Evolutionary conservation across 1,140 invertebrate genomes (phyloP), one percentile per base, ranked within the genome.

Genomic region (Panonychus citri): DNA sequence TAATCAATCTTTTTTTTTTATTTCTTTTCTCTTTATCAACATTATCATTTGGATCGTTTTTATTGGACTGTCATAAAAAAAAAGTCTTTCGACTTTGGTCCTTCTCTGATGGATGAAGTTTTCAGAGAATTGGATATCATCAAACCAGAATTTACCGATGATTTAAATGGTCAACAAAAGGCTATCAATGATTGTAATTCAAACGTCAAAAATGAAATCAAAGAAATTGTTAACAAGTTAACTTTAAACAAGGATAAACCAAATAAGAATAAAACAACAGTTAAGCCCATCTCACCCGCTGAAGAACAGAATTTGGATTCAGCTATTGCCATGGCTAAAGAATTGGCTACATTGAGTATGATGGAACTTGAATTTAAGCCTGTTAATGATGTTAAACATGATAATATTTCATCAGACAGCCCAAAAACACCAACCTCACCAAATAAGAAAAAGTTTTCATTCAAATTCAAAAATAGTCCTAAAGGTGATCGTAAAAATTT

Each of bases 271-370:
- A 79, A 84, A 67, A 74, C 78, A 24, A 54, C 59, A 10, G 82
- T 96, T 51, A 94, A 94, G 69, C 85, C 82, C 15, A 91, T 95
- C 70, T 94, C 89, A 24, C 83, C 86, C 0, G 82, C 88, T 57
- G 89, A 95, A 68, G 78, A 90, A 66, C 83, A 81, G 66, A 87
- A 84, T n/a, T 73, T 96, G 28, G 87, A 95, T 62, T 82, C 83
- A 46, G 89, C 89, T 5, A 91, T 94, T 59, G 86, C 84, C 30
- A 76, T 93, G 70, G 88, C 88, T 25, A 90, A 90, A 71, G 87
- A 94, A 70, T 75, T 94, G 55, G 88, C 84, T 30, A 79, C 78
- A 51, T 80, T 79, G 64, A 87, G 84, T 3, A 87, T 91, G 83
- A 81, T 79, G 63, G 82, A 85, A 64, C 69, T 84, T 58, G 81